These are phyloP conservation scores for Pardalotus punctatus DNA, from an alignment of 2,113 vertebrate genomes.

Conservation along the genomic window DNA sequence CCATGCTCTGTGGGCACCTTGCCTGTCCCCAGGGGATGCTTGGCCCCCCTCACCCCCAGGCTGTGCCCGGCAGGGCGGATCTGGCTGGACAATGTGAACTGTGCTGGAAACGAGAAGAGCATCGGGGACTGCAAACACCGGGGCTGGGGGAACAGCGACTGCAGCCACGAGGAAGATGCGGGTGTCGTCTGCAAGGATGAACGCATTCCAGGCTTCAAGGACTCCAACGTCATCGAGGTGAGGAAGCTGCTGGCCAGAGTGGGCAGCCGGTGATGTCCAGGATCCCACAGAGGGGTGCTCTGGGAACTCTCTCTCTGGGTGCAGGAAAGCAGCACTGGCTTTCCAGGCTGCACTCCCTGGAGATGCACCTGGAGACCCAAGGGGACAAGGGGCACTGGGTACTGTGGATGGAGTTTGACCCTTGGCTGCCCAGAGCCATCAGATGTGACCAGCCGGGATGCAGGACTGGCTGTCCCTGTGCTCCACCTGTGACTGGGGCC, in stretches of 20 bases:
- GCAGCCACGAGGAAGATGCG: slow-evolving; percentile 94
- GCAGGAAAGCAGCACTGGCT: not conserved
- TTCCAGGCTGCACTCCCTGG: fast-evolving
- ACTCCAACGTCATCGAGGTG: slow-evolving; percentile 94
- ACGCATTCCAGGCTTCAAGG: slow-evolving; percentile 85
- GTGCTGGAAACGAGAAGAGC: slow-evolving; percentile 82
- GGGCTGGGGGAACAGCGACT: slow-evolving; percentile 96
- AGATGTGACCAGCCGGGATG: not conserved
- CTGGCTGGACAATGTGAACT: slow-evolving; percentile 96
- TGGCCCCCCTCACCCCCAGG: not conserved
- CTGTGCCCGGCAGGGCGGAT: slow-evolving; percentile 81
- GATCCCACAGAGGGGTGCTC: not conserved
- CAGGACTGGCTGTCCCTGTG: not conserved
- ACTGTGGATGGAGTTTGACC: not conserved
- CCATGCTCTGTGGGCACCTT: fast-evolving
- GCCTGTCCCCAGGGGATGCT: not conserved
- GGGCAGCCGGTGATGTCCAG: not conserved
- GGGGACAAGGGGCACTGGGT: not conserved
- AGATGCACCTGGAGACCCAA: too few species aligned
- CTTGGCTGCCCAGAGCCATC: not conserved
- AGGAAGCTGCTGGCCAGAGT: not conserved
- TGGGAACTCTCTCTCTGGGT: not conserved
- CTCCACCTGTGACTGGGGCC: not conserved
- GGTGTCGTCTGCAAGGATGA: slow-evolving; percentile 94
- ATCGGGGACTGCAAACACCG: slow-evolving; percentile 85